phyloP scores from a whole-genome alignment of 2,797 vertebrate genomes.

The Neosilurus hyrtlii region DNA sequence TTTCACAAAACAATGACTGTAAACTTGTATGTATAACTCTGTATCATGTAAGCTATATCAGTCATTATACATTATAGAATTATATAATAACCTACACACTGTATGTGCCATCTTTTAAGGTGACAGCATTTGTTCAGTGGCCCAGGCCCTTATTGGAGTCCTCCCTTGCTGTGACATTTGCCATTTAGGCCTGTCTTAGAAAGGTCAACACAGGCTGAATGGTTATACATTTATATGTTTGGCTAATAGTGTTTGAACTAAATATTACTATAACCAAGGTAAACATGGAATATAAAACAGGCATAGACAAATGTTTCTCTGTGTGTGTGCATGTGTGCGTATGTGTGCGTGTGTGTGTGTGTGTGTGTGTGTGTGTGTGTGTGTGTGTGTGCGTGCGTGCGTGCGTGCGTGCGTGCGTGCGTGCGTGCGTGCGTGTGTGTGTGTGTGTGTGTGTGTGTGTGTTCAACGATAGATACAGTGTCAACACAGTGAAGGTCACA shows the following conservation, averaged over 20 bases:
- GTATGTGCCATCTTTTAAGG: conserved; percentile 6
- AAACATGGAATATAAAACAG: conserved; percentile 64
- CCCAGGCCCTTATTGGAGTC: conserved; percentile 7
- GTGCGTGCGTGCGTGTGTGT: conserved; percentile 9
- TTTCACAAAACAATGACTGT: too few relatives aligned
- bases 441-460: conserved; percentile 46
- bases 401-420: conserved; percentile 46
- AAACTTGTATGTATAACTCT: neutral
- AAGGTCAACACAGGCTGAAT: conserved; percentile 48
- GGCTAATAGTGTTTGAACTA: conserved; percentile 64
- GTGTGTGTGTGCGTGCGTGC: conserved; percentile 49
- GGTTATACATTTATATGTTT: conserved; percentile 63
- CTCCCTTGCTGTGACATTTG: conserved; percentile 49
- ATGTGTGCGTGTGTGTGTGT: conserved; percentile 53
- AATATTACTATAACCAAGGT: conserved; percentile 67
- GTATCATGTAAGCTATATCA: neutral
- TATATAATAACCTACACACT: neutral
- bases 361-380: conserved; percentile 19
- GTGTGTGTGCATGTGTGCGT: conserved; percentile 25
- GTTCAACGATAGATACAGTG: conserved; percentile 61
- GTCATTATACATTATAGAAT: neutral
- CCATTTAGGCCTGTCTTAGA: conserved; percentile 30
- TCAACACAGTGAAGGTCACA: conserved; percentile 62
- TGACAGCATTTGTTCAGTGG: neutral
- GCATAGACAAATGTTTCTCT: conserved; percentile 17